Evolutionary conservation across 2,797 vertebrate species (phyloP), one percentile per base, ranked within the genome.

Genomic region (Discoglossus pictus): DNA sequence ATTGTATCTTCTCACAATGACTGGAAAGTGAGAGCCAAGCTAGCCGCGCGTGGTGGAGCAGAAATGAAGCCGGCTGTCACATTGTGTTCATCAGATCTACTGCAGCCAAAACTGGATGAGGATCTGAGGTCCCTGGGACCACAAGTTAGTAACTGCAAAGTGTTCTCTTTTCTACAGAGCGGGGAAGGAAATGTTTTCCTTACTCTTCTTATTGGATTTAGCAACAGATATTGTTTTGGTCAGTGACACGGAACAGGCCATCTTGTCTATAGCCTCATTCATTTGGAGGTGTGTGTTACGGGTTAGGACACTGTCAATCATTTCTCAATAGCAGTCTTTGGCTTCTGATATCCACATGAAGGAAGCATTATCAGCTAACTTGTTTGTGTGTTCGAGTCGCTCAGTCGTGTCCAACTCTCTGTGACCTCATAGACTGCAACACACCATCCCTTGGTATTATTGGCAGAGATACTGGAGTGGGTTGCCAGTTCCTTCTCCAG

Each of bases 1-100:
- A 23, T 69, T 40, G 48, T 48, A 16, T 53, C 60, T 60, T 64
- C 44, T 21, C 51, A 36, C 16, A 10, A 48, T 11, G 54, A 63
- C 20, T 55, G 43, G 4, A 0, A 4, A 51, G 66, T 2, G 0
- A 48, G 61, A 73, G 52, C 61, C 67, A 15, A 16, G 27, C 27
- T 6, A 61, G 40, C 56, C 66, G 42, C 7, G 42, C 8, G 42
- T 68, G 73, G 18, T 42, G 62, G 58, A 70, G 61, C 68, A 65
- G 68, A 75, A 74, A 73, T 1, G 2, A 58, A 68, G 18, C 21
- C 7, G 0, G 51, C 44, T 73, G 75, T 66, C 75, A 68, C 60
- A 23, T 65, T 62, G 38, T 3, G 21, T 61, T 70, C 68, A 74
- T 54, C 6, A 42, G 7, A 18, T n/a, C 10, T 7, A 13, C 20